Conservation (phyloP, 2,888 invertebrate species). For the Noctua pronuba region DNA sequence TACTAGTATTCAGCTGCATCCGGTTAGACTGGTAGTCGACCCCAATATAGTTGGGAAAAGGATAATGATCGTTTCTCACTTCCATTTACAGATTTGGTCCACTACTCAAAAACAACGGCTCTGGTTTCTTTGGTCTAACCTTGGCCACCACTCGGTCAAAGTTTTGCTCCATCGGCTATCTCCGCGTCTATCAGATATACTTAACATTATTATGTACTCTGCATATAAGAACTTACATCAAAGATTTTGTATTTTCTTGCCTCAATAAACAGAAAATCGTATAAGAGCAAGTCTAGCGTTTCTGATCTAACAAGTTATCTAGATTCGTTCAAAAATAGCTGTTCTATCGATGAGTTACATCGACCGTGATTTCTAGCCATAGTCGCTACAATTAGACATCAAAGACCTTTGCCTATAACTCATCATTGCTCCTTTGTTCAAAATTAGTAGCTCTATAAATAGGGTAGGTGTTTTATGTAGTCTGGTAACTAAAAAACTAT, state of each 20-base stretch:
- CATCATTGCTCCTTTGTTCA: conserved; percentile 31
- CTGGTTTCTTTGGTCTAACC: no score
- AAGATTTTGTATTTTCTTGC: conserved; percentile 9
- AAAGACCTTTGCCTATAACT: conserved; percentile 42
- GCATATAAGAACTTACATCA: background rate
- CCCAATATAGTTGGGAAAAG: no score
- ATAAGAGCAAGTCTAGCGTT: conserved; percentile 10
- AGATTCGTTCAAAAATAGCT: conserved; percentile 42
- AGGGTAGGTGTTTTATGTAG: conserved; percentile 20
- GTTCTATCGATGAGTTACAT: conserved; percentile 34
- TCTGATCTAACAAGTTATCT: conserved; percentile 3
- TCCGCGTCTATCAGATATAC: background rate
- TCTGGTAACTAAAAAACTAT: background rate
- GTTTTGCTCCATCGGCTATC: background rate
- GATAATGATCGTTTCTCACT: no score
- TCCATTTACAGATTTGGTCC: no score
- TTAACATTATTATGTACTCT: conserved; percentile 4
- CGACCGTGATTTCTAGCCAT: conserved; percentile 4
- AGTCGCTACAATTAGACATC: conserved; percentile 31
- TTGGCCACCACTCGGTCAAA: background rate
- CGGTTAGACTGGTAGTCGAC: no score
- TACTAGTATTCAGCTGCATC: no score
- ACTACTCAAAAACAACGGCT: no score
- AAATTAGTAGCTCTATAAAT: conserved; percentile 15
- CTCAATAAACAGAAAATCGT: conserved; percentile 25